Evolutionary conservation across 2,797 vertebrate species (phyloP).

Genomic region (Semaprochilodus insignis): DNA sequence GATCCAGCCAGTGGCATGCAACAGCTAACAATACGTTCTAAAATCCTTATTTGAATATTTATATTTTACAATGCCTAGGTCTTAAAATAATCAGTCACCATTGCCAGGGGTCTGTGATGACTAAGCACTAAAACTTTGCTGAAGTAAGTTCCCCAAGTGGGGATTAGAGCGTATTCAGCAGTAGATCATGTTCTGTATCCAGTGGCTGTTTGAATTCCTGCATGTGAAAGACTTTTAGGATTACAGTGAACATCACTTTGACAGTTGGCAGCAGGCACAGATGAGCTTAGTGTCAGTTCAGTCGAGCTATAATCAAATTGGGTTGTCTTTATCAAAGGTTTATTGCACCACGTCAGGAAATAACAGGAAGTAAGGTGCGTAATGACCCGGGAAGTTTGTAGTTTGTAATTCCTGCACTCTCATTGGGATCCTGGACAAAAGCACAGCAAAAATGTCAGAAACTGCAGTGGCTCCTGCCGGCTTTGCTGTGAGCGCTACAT

Average conservation of each 20-base stretch:
- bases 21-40: not conserved
- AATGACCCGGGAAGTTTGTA: not conserved
- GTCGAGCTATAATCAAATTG: slow-evolving; percentile 30
- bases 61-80: not conserved
- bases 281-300: slow-evolving; percentile 52
- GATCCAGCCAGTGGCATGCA: not conserved
- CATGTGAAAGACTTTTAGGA: slow-evolving; percentile 37
- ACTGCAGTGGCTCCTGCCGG: not conserved
- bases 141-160: not conserved
- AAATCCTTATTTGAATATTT: not conserved
- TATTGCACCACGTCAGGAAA: slow-evolving; percentile 14
- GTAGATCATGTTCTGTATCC: slow-evolving; percentile 11
- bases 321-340: slow-evolving; percentile 27
- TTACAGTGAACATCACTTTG: slow-evolving; percentile 46
- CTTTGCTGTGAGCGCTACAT: not conserved
- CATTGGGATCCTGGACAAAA: not conserved
- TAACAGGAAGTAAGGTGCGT: not conserved
- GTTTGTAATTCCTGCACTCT: not conserved
- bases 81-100: not conserved
- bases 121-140: not conserved
- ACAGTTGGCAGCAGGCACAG: slow-evolving; percentile 47
- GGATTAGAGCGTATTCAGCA: slow-evolving; percentile 21
- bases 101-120: not conserved
- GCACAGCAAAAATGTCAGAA: not conserved
- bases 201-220: slow-evolving; percentile 12